Percentiles rank a stretch among this genome's conserved stretches.
phyloP scores from a whole-genome alignment of 2,797 vertebrate genomes.

The Crocidura indochinensis region DNA sequence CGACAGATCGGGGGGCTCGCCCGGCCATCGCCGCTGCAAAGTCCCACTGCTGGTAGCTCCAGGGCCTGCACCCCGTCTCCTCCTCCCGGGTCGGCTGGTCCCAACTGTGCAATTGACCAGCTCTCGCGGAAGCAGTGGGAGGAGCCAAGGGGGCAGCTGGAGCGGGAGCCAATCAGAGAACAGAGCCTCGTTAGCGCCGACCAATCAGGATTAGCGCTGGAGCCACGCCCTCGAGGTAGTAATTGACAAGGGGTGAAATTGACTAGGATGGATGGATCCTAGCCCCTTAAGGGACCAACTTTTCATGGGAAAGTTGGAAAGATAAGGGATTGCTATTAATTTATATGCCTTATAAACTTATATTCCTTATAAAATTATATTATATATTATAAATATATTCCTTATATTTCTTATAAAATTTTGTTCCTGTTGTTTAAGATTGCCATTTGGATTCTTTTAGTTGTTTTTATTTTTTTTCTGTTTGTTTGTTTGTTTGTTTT shows the following conservation, averaged over 20 bases:
- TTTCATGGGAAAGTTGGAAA: not conserved
- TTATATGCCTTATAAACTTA: not conserved
- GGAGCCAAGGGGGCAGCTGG: not conserved
- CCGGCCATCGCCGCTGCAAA: conserved; percentile 6
- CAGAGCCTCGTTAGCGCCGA: conserved; percentile 64
- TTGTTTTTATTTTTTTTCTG: not conserved
- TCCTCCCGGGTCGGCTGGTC: conserved; percentile 58
- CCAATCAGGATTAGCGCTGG: conserved; percentile 73
- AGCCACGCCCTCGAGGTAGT: conserved; percentile 75
- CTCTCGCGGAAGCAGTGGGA: conserved; percentile 52
- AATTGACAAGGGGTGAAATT: not conserved
- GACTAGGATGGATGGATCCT: no score
- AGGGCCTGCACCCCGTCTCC: conserved; percentile 42
- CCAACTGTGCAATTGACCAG: conserved; percentile 59
- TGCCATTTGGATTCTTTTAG: not conserved
- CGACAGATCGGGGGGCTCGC: not conserved
- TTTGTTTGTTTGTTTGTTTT: not conserved
- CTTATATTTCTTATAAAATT: no score
- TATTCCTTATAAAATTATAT: no score
- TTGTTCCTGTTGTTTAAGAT: not conserved
- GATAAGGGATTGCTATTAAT: not conserved
- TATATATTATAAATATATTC: no score
- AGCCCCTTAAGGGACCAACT: not conserved
- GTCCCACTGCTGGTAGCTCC: conserved; percentile 43
- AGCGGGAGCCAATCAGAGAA: conserved; percentile 57